Evolutionary conservation across 2,888 invertebrate species (phyloP), one percentile per base, ranked within the genome.

Genomic region (Drosophila melanosoma): DNA sequence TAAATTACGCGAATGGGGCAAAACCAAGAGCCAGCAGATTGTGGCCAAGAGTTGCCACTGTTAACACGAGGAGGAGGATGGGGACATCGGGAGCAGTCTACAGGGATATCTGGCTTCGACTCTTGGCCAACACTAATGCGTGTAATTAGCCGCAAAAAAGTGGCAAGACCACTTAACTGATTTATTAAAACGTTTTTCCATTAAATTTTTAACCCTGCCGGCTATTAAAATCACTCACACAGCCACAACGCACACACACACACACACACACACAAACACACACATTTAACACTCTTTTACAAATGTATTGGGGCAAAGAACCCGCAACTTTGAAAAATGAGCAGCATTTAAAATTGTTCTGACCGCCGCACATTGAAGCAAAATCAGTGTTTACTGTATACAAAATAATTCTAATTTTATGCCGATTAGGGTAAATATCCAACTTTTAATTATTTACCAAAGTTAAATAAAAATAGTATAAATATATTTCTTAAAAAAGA

Each of bases 61-160:
- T 85, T 78, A 82, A 83, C 75, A 88, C 84, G 11, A 11, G 38
- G 0, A 11, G 15, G 35, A 4, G 45, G 45, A 45, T 20, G 12
- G 20, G 8, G 20, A n/a, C n/a, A 49, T 15, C 26, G 26, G 26
- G 42, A 53, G 52, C 23, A 15, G 48, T 12, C 26, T 4, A 33
- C 52, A 20, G 52, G 38, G 40, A 57, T 42, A 56, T 48, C 74
- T 63, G 67, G 72, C 49, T 73, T 76, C 29, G 59, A 69, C 74
- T 45, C 45, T 65, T 66, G 88, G 85, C 73, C 82, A 80, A 69
- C 88, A 87, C 90, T 87, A 87, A 87, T 87, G 87, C 90, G 90
- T 89, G 90, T 90, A 87, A 87, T 87, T 87, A 87, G 87, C 90
- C 87, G 87, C 90, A 87, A 90, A 87, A 83, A 86, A 87, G 90